Evolutionary conservation across 2,888 invertebrate species (phyloP), one percentile per base, ranked within the genome.

Genomic region (Anagyrus pseudococci): DNA sequence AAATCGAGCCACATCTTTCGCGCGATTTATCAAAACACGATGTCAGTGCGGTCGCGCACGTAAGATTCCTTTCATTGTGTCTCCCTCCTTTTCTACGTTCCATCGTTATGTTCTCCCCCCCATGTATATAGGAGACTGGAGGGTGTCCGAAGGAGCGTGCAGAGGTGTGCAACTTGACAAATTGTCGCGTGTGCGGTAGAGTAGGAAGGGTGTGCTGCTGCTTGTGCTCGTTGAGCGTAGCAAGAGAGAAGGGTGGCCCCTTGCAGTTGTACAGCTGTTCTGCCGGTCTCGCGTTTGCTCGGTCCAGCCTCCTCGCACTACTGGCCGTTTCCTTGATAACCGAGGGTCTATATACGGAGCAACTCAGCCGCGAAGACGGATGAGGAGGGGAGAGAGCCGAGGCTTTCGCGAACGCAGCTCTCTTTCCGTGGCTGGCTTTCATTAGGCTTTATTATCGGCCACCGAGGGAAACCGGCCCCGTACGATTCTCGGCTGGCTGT

Each of bases 21-120:
- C 22, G 20, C 19, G 53, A 62, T 62, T 62, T 57, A 58, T 62
- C 62, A 62, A 58, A 53, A 48, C 46, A 23, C 29, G 54, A 54
- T 41, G 46, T 10, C 10, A 29, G 6, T 7, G 29, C 10, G 29
- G 29, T 47, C 53, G 43, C 49, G 26, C 55, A 43, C 58, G 58
- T 52, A 46, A 52, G 44, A 6, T 43, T 52, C 44, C 46, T 44
- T 44, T 37, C 37, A 46, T 37, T 50, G 29, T 20, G 6, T 10
- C 4, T 13, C 20, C 41, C 53, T 33, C 33, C 20, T 13, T 19
- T 29, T 33, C 15, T 49, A 26, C 33, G 6, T 20, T 17, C 13
- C 33, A 8, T 17, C n/a, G 17, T 8, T 4, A 29, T 19, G 23
- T 17, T 48, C 22, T 53, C 10, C 22, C n/a, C 26, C 6, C 29